Base-by-base conservation (phyloP, 2,888 invertebrate species). In the Andrena marginata region DNA sequence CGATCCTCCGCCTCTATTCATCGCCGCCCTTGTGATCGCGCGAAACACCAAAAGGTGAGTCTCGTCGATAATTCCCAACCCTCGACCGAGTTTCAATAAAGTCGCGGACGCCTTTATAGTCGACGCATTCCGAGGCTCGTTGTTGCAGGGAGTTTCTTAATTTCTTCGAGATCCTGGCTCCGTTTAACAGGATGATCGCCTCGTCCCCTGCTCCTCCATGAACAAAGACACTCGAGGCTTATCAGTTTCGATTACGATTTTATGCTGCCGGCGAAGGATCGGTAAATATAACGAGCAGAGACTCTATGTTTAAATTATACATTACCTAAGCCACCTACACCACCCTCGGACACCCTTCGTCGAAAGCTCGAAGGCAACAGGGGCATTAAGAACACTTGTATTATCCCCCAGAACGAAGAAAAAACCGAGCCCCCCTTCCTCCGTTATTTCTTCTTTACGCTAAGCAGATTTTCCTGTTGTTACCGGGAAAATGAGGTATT, bases 31-130 rank as follows among this genome's bases (percentile, higher is more conserved):
- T 51, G 51, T 31, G 42, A 77, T 64, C 60, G 10, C 26, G 51
- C 64, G 42, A 71, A 70, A 65, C 70, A 65, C 54, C 23, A 60
- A 20, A 77, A 71, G 60, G 77, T 71, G 71, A 80, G 51, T 67
- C 16, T 60, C 42, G 33, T 42, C 54, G 33, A 54, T 20, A 67
- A 26, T 33, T 23, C 56, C 23, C 56, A 10, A 56, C 56, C 10
- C 63, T 70, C 23, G 42, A 67, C 29, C 42, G 60, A 65, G 29
- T 62, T 48, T 67, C 42, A 33, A 70, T 77, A 62, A 80, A 71
- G 49, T 63, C 63, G 23, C 65, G 62, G 71, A 48, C 23, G 20
- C 60, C 20, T 20, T 65, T 51, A 42, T 42, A 33, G 31, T 31
- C 48, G 68, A 65, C 26, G 60, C 13, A 64, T 72, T 72, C 64